Evolutionary conservation across 2,797 vertebrate genomes (phyloP), one percentile per base, ranked within the genome.

Genomic region (Coilia nasus): DNA sequence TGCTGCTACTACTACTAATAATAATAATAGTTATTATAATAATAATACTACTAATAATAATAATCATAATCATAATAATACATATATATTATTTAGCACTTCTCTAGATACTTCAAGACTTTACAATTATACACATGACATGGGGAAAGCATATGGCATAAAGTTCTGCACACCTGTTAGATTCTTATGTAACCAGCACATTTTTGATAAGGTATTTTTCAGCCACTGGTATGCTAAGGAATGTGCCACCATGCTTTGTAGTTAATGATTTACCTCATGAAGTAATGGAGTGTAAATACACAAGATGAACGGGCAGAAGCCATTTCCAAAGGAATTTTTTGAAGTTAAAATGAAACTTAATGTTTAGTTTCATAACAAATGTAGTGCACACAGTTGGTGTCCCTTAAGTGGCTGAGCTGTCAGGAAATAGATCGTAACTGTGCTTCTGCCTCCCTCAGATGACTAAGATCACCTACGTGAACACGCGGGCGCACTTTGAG

Each of bases 381-480:
- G n/a, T 35, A 25, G 11, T 17, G 4, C 41, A n/a, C 2, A 59
- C 19, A 1, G 15, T 12, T 41, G 41, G 6, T 21, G 35, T 41
- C 3, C 6, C 4, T 15, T 35, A 28, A 17, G 12, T 19, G 14
- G 6, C 15, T 44, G 31, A 19, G 2, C 6, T 44, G 35, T 19
- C 67, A 41, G 67, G 9, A 19, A 21, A 54, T 2, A 21, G 21
- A 4, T 41, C 5, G 41, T 17, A 11, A 14, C 23, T 11, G 28
- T 50, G 1, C 71, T 21, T 2, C 12, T 17, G 1, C 5, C 56
- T 14, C 23, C 78, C 41, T 85, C 87, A 99, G 98, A 97, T 99
- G 90, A 95, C 93, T 47, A 99, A 98, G 93, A 97, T 99, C 0
- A 95, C 96, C 91, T 96, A 95, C 57, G 91, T 96, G 17, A 95